phyloP scores from a whole-genome alignment of 2,888 invertebrate genomes.

The Hydriomena furcata region DNA sequence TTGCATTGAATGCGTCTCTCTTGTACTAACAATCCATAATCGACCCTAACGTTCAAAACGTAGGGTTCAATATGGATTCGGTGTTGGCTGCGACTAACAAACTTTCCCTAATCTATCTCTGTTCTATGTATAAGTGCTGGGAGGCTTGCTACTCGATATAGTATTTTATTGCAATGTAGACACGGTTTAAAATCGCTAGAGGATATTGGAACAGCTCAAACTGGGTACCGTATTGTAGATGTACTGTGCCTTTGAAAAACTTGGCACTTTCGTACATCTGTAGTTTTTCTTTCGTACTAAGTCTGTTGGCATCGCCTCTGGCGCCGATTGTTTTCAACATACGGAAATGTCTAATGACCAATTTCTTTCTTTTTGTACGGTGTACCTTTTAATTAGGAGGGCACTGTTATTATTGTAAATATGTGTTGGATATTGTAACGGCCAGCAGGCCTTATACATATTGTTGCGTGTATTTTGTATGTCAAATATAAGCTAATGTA shows the following conservation, averaged over 20 bases:
- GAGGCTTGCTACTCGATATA: conserved; percentile 30
- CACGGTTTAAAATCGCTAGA: conserved; percentile 27
- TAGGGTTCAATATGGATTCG: conserved; percentile 33
- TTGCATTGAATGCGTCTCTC: conserved; percentile 25
- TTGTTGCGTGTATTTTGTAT: conserved; percentile 74
- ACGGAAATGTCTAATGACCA: conserved; percentile 3
- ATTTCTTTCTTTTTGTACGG: not conserved
- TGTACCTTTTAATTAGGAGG: conserved; percentile 22
- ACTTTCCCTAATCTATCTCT: conserved; percentile 24
- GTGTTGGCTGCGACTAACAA: conserved; percentile 50
- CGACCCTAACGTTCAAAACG: conserved; percentile 23
- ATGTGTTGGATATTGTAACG: conserved; percentile 51
- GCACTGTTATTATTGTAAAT: conserved; percentile 40
- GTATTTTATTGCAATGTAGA: conserved; percentile 24
- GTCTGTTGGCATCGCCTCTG: no score
- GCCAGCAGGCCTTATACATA: conserved; percentile 27
- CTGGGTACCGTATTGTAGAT: conserved; percentile 18
- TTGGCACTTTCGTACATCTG: conserved; percentile 11
- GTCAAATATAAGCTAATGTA: conserved; percentile 80
- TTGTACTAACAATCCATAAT: conserved; percentile 33
- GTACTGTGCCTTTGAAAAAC: conserved; percentile 16
- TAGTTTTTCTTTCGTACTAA: not conserved
- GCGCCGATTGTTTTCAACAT: no score
- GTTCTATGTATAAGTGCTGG: conserved; percentile 29
- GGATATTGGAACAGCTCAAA: conserved; percentile 27